A percentile compares a stretch with the other conserved stretches of the same genome.
Conservation (phyloP, 2,888 invertebrate genomes). For the Neoascia interrupta region DNA sequence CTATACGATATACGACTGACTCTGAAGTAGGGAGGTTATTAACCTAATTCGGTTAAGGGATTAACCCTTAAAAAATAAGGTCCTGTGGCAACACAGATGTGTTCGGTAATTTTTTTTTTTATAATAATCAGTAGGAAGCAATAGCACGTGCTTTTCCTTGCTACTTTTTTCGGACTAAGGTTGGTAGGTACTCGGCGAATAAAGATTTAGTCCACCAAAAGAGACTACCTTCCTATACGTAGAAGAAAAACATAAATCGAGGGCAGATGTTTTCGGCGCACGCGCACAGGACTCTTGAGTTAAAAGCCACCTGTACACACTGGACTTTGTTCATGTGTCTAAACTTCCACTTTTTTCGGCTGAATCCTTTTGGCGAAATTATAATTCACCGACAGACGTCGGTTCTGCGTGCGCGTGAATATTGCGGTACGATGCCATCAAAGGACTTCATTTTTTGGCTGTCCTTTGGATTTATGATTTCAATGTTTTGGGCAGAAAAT, state of each 20-base stretch:
- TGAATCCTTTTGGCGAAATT: constrained; percentile 45
- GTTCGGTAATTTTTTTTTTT: no score
- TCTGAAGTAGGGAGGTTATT: constrained; percentile 58
- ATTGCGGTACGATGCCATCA: neutral
- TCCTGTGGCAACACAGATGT: constrained; percentile 37
- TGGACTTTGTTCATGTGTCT: constrained; percentile 31
- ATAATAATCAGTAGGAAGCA: no score
- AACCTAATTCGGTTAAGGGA: constrained; percentile 41
- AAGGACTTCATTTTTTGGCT: constrained; percentile 8
- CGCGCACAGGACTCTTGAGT: constrained; percentile 33
- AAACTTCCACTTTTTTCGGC: no score
- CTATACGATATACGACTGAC: no score
- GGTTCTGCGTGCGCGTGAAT: no score
- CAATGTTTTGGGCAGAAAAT: constrained; percentile 43
- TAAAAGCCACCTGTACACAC: constrained; percentile 52
- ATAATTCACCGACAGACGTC: constrained; percentile 40
- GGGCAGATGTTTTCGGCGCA: constrained; percentile 59
- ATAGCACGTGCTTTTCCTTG: constrained; percentile 47
- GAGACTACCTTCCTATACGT: no score
- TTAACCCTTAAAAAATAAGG: constrained; percentile 2
- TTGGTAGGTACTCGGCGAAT: no score
- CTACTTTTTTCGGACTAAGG: constrained; percentile 3
- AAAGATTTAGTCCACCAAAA: constrained; percentile 51
- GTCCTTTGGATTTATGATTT: constrained; percentile 63
- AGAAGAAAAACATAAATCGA: no score